Conservation (phyloP, 2,797 vertebrate species). For the Gadopsis marmoratus region DNA sequence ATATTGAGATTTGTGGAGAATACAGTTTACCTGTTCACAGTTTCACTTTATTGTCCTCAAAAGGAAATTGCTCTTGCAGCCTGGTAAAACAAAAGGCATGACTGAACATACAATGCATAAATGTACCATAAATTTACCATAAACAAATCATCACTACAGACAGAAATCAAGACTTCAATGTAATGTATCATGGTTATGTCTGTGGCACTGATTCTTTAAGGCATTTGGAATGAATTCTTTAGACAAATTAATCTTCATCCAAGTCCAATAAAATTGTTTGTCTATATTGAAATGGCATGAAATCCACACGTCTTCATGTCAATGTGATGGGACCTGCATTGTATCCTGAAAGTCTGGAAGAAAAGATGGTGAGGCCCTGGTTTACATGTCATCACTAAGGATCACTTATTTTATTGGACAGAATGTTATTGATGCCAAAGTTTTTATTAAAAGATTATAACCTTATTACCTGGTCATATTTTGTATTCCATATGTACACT, state of each 20-base stretch:
- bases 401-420: slow-evolving; percentile 73
- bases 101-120: not conserved
- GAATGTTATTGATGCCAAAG: slow-evolving; percentile 84
- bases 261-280: slow-evolving; percentile 34
- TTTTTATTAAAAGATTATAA: slow-evolving; percentile 86
- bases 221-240: slow-evolving; percentile 46
- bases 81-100: not conserved
- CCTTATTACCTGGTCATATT: slow-evolving; percentile 40
- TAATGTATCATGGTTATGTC: slow-evolving; percentile 60
- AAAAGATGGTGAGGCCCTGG: slow-evolving; percentile 37
- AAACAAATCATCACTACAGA: slow-evolving; percentile 19
- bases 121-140: not conserved
- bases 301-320: slow-evolving; percentile 17
- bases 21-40: not conserved
- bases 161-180: slow-evolving; percentile 32
- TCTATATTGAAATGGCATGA: slow-evolving; percentile 37
- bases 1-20: slow-evolving; percentile 13
- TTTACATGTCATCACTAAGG: slow-evolving; percentile 37
- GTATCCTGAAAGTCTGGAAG: slow-evolving; percentile 48
- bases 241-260: slow-evolving; percentile 15
- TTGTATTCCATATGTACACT: slow-evolving; percentile 9
- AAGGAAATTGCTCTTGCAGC: not conserved
- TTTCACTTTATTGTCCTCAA: not conserved
- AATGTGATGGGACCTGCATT: slow-evolving; percentile 40
- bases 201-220: slow-evolving; percentile 67